Conservation (phyloP, 2,113 vertebrate genomes). For the Hippocampus zosterae region DNA sequence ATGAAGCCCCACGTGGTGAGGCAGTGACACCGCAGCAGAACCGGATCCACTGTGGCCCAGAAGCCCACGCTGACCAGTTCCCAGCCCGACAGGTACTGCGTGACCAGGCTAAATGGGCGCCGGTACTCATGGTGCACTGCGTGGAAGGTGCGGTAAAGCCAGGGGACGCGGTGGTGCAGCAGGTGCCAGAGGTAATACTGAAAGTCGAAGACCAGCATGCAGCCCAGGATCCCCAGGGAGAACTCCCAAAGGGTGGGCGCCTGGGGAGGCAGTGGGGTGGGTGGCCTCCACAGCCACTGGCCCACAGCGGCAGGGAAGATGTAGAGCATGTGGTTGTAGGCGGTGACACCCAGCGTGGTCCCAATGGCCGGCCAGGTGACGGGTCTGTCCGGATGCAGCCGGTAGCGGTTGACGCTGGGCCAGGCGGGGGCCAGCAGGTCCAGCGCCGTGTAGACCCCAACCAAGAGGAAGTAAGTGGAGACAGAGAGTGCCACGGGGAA, state of each 20-base stretch:
- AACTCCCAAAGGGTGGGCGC: slow-evolving; percentile 71
- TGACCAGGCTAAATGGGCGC: slow-evolving; percentile 75
- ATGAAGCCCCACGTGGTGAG: slow-evolving; percentile 77
- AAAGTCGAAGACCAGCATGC: slow-evolving; percentile 77
- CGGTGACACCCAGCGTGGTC: slow-evolving; percentile 65
- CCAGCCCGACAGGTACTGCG: slow-evolving; percentile 77
- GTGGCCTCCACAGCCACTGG: slow-evolving; percentile 77
- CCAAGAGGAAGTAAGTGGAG: slow-evolving; percentile 69
- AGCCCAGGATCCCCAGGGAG: slow-evolving; percentile 71
- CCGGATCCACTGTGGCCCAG: slow-evolving; percentile 74
- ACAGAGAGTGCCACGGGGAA: slow-evolving; percentile 75
- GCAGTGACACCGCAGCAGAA: slow-evolving; percentile 75
- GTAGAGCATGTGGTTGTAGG: slow-evolving; percentile 76
- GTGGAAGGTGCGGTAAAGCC: slow-evolving; percentile 78
- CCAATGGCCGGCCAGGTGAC: slow-evolving; percentile 68
- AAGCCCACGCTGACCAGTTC: slow-evolving; percentile 76
- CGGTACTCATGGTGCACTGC: slow-evolving; percentile 76
- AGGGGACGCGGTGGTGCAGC: slow-evolving; percentile 72
- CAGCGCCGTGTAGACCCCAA: slow-evolving; percentile 68
- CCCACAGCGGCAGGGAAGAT: slow-evolving; percentile 73
- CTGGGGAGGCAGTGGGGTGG: slow-evolving; percentile 62
- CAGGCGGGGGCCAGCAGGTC: slow-evolving; percentile 73
- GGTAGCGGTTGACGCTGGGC: slow-evolving; percentile 69
- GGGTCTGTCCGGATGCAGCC: slow-evolving; percentile 66
- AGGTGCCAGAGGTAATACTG: slow-evolving; percentile 80